phyloP scores from a whole-genome alignment of 2,113 vertebrate species.

The Calidris pugnax region DNA sequence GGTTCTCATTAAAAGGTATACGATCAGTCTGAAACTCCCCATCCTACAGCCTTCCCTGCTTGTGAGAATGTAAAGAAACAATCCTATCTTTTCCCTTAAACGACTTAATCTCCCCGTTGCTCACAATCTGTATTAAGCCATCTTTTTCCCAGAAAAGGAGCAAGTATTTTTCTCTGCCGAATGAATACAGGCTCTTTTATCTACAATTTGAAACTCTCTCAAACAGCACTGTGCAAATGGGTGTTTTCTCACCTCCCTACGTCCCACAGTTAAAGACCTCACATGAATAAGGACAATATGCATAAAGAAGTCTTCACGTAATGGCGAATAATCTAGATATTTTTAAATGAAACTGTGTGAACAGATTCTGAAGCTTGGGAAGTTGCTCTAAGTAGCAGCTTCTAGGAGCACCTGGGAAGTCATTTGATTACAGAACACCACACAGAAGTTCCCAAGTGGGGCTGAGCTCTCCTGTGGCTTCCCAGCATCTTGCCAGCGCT shows the following conservation, averaged over 20 bases:
- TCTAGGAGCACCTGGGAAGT: neutral
- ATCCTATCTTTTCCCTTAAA: constrained; percentile 1
- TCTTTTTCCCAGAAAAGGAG: neutral
- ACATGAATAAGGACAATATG: neutral
- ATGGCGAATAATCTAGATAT: neutral
- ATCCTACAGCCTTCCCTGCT: neutral
- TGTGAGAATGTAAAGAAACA: neutral
- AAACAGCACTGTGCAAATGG: neutral
- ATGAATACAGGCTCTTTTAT: neutral
- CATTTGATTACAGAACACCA: neutral
- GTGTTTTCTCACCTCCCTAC: neutral
- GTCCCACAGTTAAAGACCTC: neutral
- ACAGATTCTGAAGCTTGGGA: neutral
- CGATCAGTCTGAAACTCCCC: neutral
- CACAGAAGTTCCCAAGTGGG: neutral
- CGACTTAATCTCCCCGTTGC: neutral
- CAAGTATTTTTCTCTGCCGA: neutral
- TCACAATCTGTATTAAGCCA: neutral
- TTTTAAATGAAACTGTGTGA: neutral
- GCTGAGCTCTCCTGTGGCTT: neutral
- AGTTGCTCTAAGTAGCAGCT: neutral
- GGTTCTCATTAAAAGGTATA: constrained; percentile 13
- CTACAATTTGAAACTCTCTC: neutral
- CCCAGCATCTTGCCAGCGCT: neutral
- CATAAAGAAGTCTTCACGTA: neutral